A percentile compares a stretch with the other conserved stretches of the same genome.
These are phyloP conservation scores for Ceuthmochares aereus DNA, from an alignment of 2,113 vertebrate species.

Conservation along the genomic window DNA sequence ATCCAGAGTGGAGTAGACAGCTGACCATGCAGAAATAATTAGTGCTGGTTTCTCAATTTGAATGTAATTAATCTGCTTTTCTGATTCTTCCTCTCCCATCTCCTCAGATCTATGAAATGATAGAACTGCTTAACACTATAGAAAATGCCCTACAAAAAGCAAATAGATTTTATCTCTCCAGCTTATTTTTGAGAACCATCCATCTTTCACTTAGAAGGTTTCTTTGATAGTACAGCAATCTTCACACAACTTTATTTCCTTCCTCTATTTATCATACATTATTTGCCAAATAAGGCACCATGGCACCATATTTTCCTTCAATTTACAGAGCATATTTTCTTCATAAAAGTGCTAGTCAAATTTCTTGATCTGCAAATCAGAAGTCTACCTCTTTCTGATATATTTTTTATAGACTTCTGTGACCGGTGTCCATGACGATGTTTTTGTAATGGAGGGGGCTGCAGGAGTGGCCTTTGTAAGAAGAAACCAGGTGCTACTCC, in stretches of 20 bases:
- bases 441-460: rapidly evolving
- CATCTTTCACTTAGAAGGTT: background rate
- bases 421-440: too few relatives aligned
- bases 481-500: background rate
- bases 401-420: background rate
- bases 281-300: background rate
- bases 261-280: background rate
- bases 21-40: background rate
- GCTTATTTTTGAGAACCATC: background rate
- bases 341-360: background rate
- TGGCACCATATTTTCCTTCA: background rate
- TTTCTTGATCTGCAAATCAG: background rate
- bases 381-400: background rate
- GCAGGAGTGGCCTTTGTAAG: rapidly evolving
- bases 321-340: background rate
- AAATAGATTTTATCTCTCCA: background rate
- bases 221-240: background rate
- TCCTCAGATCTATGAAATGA: background rate
- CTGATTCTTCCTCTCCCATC: background rate
- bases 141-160: background rate
- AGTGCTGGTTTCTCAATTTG: background rate
- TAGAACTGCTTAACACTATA: background rate
- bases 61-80: background rate
- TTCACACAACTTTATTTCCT: background rate
- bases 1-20: background rate